phyloP scores from a whole-genome alignment of 2,888 invertebrate species.

The Ennomos quercinarius region DNA sequence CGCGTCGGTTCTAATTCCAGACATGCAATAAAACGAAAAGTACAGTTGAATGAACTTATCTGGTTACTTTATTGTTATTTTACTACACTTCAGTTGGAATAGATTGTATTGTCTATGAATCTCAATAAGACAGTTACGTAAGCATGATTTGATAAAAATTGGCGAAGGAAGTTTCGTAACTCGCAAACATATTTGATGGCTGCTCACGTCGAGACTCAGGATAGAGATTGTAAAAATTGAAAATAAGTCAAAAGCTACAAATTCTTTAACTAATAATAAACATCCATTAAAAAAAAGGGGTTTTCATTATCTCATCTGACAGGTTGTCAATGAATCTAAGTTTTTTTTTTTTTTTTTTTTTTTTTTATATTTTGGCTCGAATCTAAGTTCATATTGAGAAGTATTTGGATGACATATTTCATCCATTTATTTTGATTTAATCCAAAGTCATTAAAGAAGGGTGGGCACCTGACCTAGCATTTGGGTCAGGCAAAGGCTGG shows the following conservation, averaged over 20 bases:
- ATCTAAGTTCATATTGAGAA: no score
- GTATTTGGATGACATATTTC: no score
- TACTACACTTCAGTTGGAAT: constrained; percentile 27
- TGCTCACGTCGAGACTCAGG: not conserved
- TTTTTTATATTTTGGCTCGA: no score
- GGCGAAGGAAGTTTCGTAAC: constrained; percentile 13
- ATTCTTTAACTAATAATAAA: no score
- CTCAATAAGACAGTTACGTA: constrained; percentile 10
- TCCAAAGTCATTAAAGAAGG: no score
- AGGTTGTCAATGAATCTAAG: no score
- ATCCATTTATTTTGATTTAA: no score
- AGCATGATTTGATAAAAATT: constrained; percentile 17
- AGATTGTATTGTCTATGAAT: constrained; percentile 32
- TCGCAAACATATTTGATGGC: constrained; percentile 6
- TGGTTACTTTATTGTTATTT: constrained; percentile 37
- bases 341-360: no score
- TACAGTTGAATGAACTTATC: constrained; percentile 37
- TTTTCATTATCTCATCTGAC: no score
- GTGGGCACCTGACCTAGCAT: no score
- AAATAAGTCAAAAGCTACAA: not conserved
- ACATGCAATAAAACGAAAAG: constrained; percentile 29
- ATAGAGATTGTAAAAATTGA: not conserved
- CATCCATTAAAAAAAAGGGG: no score
- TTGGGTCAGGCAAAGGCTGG: no score
- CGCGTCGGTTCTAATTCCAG: constrained; percentile 12